These are phyloP conservation scores for Rhincodon typus DNA, from an alignment of 2,797 vertebrate genomes.

Conservation along the genomic window DNA sequence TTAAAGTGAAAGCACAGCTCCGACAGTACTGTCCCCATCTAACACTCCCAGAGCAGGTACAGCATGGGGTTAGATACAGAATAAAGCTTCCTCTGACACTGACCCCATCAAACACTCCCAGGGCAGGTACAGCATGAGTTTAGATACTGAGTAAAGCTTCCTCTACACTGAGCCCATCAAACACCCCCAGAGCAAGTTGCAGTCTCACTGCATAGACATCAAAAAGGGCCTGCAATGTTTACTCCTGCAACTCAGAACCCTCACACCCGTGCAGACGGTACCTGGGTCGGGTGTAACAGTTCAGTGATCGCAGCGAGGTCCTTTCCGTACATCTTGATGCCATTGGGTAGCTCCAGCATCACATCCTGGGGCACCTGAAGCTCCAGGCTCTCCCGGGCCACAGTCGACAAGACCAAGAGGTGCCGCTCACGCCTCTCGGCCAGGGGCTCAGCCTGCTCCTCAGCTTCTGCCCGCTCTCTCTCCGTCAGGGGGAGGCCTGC, in stretches of 20 bases:
- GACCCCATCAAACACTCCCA: too few relatives aligned
- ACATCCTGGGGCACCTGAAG: constrained; percentile 16
- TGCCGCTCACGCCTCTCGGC: background rate
- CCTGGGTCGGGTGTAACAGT: constrained; percentile 5
- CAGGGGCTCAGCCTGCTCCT: background rate
- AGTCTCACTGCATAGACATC: background rate
- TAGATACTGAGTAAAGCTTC: too few relatives aligned
- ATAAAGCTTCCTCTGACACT: too few relatives aligned
- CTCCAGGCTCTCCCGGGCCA: background rate
- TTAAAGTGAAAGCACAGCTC: too few relatives aligned
- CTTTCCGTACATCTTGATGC: constrained; percentile 21
- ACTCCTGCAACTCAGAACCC: background rate
- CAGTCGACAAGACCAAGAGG: background rate
- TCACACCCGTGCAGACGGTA: background rate
- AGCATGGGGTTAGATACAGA: too few relatives aligned
- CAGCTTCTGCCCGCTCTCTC: background rate
- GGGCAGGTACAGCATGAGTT: too few relatives aligned
- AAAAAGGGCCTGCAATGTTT: background rate
- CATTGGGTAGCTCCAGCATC: constrained; percentile 13
- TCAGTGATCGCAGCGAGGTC: background rate
- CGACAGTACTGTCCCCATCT: too few relatives aligned
- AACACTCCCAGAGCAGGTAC: too few relatives aligned
- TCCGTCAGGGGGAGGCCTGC: background rate
- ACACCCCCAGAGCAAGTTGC: background rate
- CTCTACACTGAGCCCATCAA: background rate